Base-by-base conservation (phyloP, 2,113 vertebrate species). In the Urocolius indicus region DNA sequence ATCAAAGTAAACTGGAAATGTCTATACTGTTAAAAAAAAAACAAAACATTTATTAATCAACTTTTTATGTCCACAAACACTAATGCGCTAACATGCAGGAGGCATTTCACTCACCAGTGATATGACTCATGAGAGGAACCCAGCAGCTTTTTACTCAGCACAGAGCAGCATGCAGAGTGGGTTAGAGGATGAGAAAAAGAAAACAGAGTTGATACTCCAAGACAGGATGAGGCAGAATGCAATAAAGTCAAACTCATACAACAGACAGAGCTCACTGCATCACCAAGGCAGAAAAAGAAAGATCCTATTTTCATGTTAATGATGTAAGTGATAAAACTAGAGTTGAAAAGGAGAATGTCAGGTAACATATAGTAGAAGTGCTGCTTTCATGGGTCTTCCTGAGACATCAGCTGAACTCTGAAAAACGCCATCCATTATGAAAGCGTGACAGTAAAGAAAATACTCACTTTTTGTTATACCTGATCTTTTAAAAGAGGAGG, bases 111-210 rank as follows among this genome's bases (percentile, higher is more conserved):
- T 95, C 89, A 90, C 83, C 57, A 90, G 26, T 16, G 49, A 38
- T 66, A 77, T 96, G 97, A 96, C 34, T 87, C 94, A 81, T 20
- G 36, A 68, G 69, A 90, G 30, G 61, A 96, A 38, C 68, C 86
- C 80, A 90, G 69, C 27, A 75, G 71, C n/a, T 76, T 87, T 83
- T 93, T 89, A 79, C 77, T 78, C 45, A 77, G 34, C 73, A 68
- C 27, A 76, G 73, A 92, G 80, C 80, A 89, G 62, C 89, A 84
- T 91, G 91, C 80, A 79, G 65, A 62, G 74, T 36, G 84, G 49
- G 54, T 95, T 89, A 96, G 61, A 89, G 52, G 15, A 81, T 52
- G 18, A 88, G 61, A 87, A 81, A 85, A 77, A 83, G 59, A 81
- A 74, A 90, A 82, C 46, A 84, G 7, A 95, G 52, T 32, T 72